Evolutionary conservation across 2,888 invertebrate genomes (phyloP), one percentile per base, ranked within the genome.

Genomic region (Microplitis manilae): DNA sequence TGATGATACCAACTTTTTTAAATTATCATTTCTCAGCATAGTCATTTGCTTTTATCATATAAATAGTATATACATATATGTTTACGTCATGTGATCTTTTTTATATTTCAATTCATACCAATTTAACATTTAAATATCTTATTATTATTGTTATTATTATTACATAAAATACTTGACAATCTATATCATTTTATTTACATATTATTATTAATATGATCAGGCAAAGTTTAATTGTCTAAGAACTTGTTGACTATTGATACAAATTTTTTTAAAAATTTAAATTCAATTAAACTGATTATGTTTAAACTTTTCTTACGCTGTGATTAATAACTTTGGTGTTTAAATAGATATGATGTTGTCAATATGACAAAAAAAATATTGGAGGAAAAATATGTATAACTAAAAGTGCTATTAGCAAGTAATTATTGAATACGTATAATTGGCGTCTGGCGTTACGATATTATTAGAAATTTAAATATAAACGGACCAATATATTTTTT

Each of bases 201-300:
- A 65, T 65, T 20, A 65, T 65, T 65, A 30, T 9, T 65, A 30
- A 65, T 38, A 65, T 65, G 13, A 38, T 30, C 38, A 65, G 65
- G 38, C 20, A 20, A 17, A 13, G 30, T 65, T 65, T 65, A 13
- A 17, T 65, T 65, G 38, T 65, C 20, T 6, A 65, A 65, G 20
- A 65, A 71, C 64, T 64, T 72, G 64, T 72, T 64, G 64, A 72
- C 72, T 72, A 72, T 64, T 41, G 64, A 50, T 72, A 72, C 62
- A 41, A 15, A 17, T 39, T 41, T 72, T 30, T 15, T n/a, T 61
- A 6, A n/a, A 15, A 17, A 40, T 72, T 41, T 41, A 40, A 15
- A 17, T 41, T 39, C 38, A 4, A 72, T 72, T 64, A 64, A 61
- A 61, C n/a, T 13, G 13, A 64, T 72, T 64, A 15, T 64, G 17